Conservation (phyloP, 64 coral and sea anemone species). For the Stichodactyla helianthus region DNA sequence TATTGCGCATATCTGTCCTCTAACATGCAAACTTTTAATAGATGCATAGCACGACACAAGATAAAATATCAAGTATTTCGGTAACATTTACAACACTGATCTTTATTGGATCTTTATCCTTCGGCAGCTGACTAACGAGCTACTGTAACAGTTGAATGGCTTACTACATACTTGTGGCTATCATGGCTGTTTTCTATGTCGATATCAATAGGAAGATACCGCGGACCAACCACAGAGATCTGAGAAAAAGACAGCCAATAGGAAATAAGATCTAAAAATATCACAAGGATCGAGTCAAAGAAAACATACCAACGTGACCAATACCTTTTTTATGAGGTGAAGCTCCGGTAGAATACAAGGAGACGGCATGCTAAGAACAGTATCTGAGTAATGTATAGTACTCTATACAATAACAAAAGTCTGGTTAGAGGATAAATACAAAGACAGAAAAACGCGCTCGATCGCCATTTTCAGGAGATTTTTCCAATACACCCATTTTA, state of each 20-base stretch:
- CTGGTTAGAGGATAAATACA: background rate
- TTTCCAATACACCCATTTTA: no score
- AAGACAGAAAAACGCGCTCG: background rate
- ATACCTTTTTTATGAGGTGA: conserved; percentile 70
- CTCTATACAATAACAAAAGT: conserved; percentile 32
- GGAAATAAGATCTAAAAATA: background rate
- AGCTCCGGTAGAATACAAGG: conserved; percentile 83
- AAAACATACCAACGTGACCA: background rate
- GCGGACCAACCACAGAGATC: conserved; percentile 44
- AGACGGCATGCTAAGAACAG: conserved; percentile 54
- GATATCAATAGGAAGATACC: conserved; percentile 50
- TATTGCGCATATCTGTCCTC: no score
- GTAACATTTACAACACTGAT: no score
- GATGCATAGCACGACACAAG: no score
- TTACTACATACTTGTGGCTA: background rate
- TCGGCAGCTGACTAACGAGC: no score
- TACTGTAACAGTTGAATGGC: background rate
- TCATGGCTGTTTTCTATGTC: conserved; percentile 19
- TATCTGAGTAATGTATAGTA: conserved; percentile 52
- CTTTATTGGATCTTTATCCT: no score
- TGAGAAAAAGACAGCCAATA: background rate
- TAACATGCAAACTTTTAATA: no score
- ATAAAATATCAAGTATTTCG: no score
- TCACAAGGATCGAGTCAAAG: background rate
- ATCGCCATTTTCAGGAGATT: no score